These are phyloP conservation scores for Ammodramus savannarum DNA, from an alignment of 2,113 vertebrate species.

Conservation along the genomic window DNA sequence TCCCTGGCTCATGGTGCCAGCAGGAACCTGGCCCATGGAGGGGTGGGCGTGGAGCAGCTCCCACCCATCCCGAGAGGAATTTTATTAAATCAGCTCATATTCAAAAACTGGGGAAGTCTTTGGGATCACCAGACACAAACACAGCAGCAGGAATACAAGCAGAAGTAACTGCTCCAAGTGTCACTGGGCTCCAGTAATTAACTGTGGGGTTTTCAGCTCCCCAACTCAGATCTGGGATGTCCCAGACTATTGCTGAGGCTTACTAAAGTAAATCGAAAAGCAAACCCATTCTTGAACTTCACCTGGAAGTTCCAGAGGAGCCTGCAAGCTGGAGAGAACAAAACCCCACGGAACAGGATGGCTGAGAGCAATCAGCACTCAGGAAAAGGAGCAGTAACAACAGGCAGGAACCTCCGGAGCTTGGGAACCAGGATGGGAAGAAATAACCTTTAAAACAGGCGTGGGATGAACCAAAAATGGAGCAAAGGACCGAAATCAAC, in stretches of 20 bases:
- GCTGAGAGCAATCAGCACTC: neutral
- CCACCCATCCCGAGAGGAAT: neutral
- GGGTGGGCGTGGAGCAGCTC: neutral
- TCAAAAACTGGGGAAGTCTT: neutral
- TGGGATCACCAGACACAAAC: neutral
- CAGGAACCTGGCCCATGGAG: neutral
- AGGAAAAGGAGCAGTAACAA: fast-evolving
- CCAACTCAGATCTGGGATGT: fast-evolving
- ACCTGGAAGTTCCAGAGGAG: neutral
- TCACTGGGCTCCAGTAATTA: neutral
- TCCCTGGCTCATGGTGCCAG: fast-evolving
- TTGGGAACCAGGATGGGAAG: neutral
- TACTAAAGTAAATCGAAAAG: neutral
- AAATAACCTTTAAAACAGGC: fast-evolving
- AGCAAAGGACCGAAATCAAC: neutral
- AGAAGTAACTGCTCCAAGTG: neutral
- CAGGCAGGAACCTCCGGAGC: fast-evolving
- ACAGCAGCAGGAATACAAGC: neutral
- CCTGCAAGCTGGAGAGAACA: neutral
- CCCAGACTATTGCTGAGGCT: neutral
- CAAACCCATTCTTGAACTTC: neutral
- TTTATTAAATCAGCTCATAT: neutral
- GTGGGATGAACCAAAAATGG: neutral
- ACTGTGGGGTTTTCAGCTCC: neutral
- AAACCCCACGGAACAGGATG: neutral